Conservation (phyloP, 1,140 invertebrate species). For the Rhagoletis zephyria region DNA sequence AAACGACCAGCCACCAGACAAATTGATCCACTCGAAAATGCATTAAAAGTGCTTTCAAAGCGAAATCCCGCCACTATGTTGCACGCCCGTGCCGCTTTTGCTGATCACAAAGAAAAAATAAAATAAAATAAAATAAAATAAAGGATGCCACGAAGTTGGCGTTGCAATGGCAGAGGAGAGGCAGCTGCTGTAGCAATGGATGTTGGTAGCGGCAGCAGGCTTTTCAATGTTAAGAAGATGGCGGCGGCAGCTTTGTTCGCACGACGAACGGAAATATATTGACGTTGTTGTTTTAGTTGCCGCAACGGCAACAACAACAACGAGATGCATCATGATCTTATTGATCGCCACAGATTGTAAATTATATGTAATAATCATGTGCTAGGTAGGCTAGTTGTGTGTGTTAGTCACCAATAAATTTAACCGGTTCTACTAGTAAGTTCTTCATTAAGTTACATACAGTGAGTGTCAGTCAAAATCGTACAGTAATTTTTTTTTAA, state of each 20-base stretch:
- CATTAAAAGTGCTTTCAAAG: constrained; percentile 55
- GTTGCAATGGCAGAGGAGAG: not conserved
- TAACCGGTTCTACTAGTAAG: too few species aligned
- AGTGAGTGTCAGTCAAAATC: too few species aligned
- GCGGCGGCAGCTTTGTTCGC: constrained; percentile 8
- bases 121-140: not conserved
- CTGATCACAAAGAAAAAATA: not conserved
- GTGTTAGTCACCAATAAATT: too few species aligned
- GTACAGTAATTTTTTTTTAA: too few species aligned
- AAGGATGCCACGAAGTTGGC: not conserved
- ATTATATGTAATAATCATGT: too few species aligned
- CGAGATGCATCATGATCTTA: not conserved
- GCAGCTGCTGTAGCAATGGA: not conserved
- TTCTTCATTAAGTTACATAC: too few species aligned
- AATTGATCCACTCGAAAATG: constrained; percentile 58
- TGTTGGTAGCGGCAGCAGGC: not conserved
- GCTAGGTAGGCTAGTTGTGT: too few species aligned
- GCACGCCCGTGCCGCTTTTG: not conserved
- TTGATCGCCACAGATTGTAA: not conserved
- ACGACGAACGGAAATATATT: not conserved
- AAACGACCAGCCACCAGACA: constrained; percentile 51
- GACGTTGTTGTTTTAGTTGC: not conserved
- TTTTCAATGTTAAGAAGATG: not conserved
- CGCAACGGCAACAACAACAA: not conserved
- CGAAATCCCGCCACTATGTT: constrained; percentile 37